Conservation (phyloP, 2,797 vertebrate species). For the Agapornis canus region DNA sequence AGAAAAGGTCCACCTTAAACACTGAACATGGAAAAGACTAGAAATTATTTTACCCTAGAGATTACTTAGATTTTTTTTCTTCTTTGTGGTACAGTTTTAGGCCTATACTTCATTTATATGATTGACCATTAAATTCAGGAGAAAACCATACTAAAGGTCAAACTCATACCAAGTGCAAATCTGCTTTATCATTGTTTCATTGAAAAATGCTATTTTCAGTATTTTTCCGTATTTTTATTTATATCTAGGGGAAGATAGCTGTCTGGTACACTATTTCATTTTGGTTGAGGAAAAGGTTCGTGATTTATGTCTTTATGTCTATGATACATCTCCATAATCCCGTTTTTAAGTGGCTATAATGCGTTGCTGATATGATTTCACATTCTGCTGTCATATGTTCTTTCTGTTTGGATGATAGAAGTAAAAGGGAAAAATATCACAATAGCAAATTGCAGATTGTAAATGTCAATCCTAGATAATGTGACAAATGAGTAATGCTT, state of each 20-base stretch:
- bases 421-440: not conserved
- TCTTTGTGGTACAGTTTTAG: not conserved
- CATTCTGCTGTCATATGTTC: not conserved
- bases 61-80: not conserved
- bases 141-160: not conserved
- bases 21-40: not conserved
- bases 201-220: not conserved
- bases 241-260: not conserved
- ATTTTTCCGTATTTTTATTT: not conserved
- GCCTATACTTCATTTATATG: not conserved
- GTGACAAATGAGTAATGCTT: not conserved
- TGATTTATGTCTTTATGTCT: not conserved
- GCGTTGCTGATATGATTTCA: rapidly evolving
- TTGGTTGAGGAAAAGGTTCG: not conserved
- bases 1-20: not conserved
- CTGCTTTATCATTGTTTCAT: not conserved
- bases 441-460: not conserved
- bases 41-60: not conserved
- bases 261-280: rapidly evolving
- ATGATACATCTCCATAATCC: not conserved
- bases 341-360: not conserved
- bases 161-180: not conserved
- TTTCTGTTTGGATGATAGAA: not conserved
- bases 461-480: not conserved
- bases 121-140: not conserved